Base-by-base conservation (phyloP, 1,140 invertebrate genomes). In the Euura lappo region DNA sequence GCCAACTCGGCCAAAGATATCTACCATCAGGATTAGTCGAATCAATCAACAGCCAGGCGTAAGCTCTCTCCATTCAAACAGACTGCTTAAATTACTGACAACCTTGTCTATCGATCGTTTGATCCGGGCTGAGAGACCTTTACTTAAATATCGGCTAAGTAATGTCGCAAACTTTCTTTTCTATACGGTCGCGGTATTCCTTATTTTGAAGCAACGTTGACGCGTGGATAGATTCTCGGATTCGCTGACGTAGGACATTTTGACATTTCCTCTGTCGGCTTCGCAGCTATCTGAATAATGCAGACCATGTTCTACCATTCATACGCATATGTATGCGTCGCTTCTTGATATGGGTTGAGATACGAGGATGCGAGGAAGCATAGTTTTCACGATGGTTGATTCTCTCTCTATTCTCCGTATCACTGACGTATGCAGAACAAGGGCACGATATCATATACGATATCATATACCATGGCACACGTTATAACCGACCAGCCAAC, bases 11-110 rank as follows among this genome's bases (percentile, higher is more conserved):
- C 51, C 3, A 60, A 28, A 60, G 51, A 60, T 60, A 60, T 60
- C 51, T 60, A 60, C 51, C 51, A 60, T 60, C 51, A 60, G 51
- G 51, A 60, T 60, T 60, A 60, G 51, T 60, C 8, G 51, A 60
- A 60, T 60, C 51, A 60, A 60, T 60, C 51, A 60, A 60, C 51
- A 60, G 51, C 51, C 51, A n/a, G 13, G 51, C 51, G 10, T 60
- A 60, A 60, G 51, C 51, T n/a, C 51, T 60, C 51, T 60, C 51
- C 51, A 60, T 60, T 60, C 51, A 60, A 60, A 11, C 51, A 60
- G 51, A 60, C 51, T 60, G 51, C 51, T 60, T 60, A 60, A 60
- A 60, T 60, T 11, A 60, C 51, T 11, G 51, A 60, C 51, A 60
- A 60, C 51, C 51, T 60, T 60, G 13, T 60, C 13, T 60, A 60